Conservation (phyloP, 2,888 invertebrate species). For the Microchrysa polita region DNA sequence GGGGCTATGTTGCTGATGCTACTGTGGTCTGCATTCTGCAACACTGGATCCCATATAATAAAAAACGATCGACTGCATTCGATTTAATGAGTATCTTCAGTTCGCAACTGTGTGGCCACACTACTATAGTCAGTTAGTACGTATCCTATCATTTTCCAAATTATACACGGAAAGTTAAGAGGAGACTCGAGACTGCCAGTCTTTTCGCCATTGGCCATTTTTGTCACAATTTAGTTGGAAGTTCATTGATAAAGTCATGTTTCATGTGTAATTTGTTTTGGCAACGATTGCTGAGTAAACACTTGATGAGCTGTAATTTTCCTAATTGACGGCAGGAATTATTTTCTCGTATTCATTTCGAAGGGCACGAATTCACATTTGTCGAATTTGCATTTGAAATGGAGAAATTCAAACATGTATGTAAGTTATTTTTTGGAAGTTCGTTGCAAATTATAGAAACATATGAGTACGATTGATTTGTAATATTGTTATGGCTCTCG, state of each 20-base stretch:
- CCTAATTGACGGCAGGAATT: neutral
- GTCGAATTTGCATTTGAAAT: too few relatives aligned
- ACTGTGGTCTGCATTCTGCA: too few relatives aligned
- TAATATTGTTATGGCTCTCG: too few relatives aligned
- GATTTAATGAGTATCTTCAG: neutral
- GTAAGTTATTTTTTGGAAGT: too few relatives aligned
- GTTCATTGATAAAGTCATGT: constrained; percentile 26
- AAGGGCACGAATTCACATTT: too few relatives aligned
- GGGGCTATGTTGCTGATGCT: neutral
- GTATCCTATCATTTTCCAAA: constrained; percentile 28
- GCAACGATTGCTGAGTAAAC: constrained; percentile 32
- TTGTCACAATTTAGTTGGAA: constrained; percentile 19
- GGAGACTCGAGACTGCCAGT: too few relatives aligned
- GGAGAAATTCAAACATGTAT: too few relatives aligned
- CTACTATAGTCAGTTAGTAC: neutral
- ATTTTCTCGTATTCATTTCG: too few relatives aligned
- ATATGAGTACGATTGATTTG: too few relatives aligned
- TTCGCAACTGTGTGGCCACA: neutral
- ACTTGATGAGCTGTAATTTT: constrained; percentile 31
- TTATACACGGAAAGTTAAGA: neutral
- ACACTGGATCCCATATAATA: too few relatives aligned
- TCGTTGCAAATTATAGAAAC: too few relatives aligned
- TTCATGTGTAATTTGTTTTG: constrained; percentile 36
- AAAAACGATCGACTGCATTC: neutral
- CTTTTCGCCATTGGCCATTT: constrained; percentile 14